These are phyloP conservation scores for Siniperca knerii DNA, from an alignment of 2,113 vertebrate species.

Conservation along the genomic window DNA sequence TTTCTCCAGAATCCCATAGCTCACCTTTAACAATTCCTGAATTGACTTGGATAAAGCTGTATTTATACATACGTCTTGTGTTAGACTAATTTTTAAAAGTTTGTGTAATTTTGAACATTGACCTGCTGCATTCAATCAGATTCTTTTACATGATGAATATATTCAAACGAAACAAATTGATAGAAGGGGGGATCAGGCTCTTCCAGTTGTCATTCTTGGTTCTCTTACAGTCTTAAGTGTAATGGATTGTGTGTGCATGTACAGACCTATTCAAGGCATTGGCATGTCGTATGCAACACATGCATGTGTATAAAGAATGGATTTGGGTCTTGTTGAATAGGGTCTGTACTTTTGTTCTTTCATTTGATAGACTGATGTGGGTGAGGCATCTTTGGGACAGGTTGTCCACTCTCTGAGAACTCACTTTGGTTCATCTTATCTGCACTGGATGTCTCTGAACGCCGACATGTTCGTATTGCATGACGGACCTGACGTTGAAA, in stretches of 20 bases:
- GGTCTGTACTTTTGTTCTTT: constrained; percentile 24
- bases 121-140: neutral
- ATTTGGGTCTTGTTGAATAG: constrained; percentile 24
- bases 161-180: neutral
- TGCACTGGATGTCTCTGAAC: constrained; percentile 49
- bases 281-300: constrained; percentile 60
- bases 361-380: constrained; percentile 32
- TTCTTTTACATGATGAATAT: neutral
- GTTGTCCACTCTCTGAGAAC: constrained; percentile 24
- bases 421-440: constrained; percentile 11
- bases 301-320: constrained; percentile 73
- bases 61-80: neutral
- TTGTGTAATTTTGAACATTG: neutral
- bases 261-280: constrained; percentile 23
- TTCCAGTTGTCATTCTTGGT: constrained; percentile 19
- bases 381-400: constrained; percentile 44
- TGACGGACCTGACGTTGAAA: constrained; percentile 62
- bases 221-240: constrained; percentile 3
- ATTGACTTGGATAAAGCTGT: too few species aligned
- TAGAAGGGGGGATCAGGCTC: constrained; percentile 26
- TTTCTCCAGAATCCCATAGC: too few species aligned
- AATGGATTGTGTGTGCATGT: constrained; percentile 59
- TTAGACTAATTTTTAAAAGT: neutral
- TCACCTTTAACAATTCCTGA: too few species aligned
- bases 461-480: constrained; percentile 56